Base-by-base conservation (phyloP, 2,113 vertebrate species). In the Lophura nycthemera region DNA sequence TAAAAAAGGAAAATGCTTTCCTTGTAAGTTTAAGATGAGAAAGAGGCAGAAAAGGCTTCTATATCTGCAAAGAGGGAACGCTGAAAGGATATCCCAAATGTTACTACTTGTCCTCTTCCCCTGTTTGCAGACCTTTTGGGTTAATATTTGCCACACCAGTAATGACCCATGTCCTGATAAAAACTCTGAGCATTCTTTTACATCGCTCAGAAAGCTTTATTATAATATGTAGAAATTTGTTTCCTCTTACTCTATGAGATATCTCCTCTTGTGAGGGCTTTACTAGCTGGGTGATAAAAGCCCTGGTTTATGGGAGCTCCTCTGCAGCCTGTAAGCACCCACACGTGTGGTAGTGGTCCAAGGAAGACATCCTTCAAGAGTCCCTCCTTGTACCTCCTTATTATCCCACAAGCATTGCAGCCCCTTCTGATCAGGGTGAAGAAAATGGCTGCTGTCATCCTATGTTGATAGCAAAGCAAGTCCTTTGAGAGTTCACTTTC, bases 1-100 rank as follows among this genome's bases (percentile, higher is more conserved):
- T 84, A 38, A 91, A 18, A 60, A 88, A 93, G 13, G 54, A 88
- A 95, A 92, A 83, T 57, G 59, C 81, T 88, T 90, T 81, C 66
- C 74, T 93, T 78, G 56, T 65, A 63, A 65, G 34, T n/a, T 84
- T 76, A 42, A 63, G 59, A 80, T 4, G n/a, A 34, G 34, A 40
- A 54, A 96, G 56, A 92, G 48, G 13, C 11, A 61, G 73, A 86
- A 65, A 83, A 74, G 36, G 42, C 25, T 92, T 92, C 87, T 94
- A 69, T 89, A 69, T 88, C 64, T 93, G 45, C 7, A 78, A 92
- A 60, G 0, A 8, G 29, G 45, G 47, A 90, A 16, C 40, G 29
- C n/a, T 90, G 65, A 72, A 85, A 94, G 65, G 47, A 10, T 50
- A 66, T 64, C 69, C 30, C 16, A 40, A 86, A 63, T 54, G 52